Evolutionary conservation across 2,888 invertebrate genomes (phyloP), one percentile per base, ranked within the genome.

Genomic region (Volucella bombylans): DNA sequence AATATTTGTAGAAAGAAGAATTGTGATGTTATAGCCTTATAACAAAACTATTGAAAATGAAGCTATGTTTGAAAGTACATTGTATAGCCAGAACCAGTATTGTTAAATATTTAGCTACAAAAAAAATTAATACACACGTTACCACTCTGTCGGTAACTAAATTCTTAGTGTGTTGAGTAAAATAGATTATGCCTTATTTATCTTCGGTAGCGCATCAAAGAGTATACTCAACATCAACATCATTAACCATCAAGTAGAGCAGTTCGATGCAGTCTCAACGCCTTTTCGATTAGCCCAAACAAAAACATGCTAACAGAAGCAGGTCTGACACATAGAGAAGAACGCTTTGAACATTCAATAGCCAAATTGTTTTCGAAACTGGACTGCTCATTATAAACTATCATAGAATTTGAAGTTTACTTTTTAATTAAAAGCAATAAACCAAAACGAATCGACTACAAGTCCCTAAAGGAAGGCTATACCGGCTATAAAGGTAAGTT

Each of bases 151-250:
- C 69, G 12, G 43, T 65, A 11, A 55, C 64, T n/a, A 73, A 49
- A 68, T 39, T 55, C 1, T 12, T 72, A 57, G n/a, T n/a, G 11
- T 82, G 8, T 31, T 82, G 2, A 71, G 67, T 23, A 78, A 73
- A 59, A 65, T 82, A 9, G 82, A 82, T 50, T 78, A 78, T 50
- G 73, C 57, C 14, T 31, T 72, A 39, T 15, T 55, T 10, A 77
- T 78, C 14, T 82, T 67, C 39, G 72, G 82, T 14, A 50, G 52
- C 45, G 55, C 61, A 39, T 39, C 71, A 1, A 59, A 67, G 38
- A 15, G 45, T n/a, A 69, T 67, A 18, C 11, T 81, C 1, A 76
- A 65, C 49, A 23, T 57, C 10, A n/a, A n/a, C n/a, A n/a, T n/a
- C n/a, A n/a, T n/a, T n/a, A n/a, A n/a, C 64, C 71, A 0, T 76